Percentiles rank a stretch among this genome's conserved stretches.
Conservation (phyloP, 2,113 vertebrate species). For the Xiphophorus hellerii region DNA sequence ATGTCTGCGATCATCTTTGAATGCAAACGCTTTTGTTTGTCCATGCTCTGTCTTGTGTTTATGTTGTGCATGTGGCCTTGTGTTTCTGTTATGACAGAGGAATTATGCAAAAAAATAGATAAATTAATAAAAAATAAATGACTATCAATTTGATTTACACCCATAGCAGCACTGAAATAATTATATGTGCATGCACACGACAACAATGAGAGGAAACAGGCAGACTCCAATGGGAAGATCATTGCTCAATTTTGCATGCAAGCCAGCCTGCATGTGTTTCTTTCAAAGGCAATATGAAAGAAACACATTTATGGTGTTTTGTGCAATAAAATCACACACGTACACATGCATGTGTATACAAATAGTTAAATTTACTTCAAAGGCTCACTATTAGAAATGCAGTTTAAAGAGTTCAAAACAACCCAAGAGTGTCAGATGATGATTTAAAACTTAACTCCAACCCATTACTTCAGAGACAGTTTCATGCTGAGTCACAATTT, state of each 20-base stretch:
- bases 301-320: background rate
- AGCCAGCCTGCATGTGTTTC: background rate
- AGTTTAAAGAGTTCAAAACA: background rate
- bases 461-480: constrained; percentile 2
- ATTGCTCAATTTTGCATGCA: background rate
- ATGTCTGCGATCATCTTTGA: constrained; percentile 1
- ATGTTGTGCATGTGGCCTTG: constrained; percentile 11
- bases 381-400: background rate
- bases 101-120: constrained; percentile 6
- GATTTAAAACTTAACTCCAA: constrained; percentile 11
- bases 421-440: background rate
- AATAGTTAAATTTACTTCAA: background rate
- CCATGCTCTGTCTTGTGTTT: constrained; percentile 30
- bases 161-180: background rate
- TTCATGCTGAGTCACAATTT: constrained; percentile 4
- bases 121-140: no score
- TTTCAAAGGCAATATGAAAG: background rate
- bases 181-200: background rate
- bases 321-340: background rate
- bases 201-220: background rate
- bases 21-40: constrained; percentile 6
- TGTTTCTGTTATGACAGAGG: constrained; percentile 11
- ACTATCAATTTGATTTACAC: constrained; percentile 1
- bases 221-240: background rate
- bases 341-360: background rate